These are phyloP conservation scores for Pollimyrus isidori DNA, from an alignment of 2,113 vertebrate species.

Conservation along the genomic window DNA sequence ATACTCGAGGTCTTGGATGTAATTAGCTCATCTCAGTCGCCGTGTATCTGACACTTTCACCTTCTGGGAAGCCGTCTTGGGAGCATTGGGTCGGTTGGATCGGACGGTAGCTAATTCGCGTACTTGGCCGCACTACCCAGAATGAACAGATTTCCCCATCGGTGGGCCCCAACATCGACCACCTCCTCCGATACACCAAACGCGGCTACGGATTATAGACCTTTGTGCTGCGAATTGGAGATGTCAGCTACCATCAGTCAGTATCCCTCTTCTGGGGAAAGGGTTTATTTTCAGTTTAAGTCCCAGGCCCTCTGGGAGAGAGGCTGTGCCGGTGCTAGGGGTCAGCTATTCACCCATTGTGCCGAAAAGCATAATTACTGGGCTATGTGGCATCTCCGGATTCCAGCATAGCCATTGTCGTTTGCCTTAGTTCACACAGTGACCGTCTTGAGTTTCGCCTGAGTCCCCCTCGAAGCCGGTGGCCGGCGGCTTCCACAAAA, in stretches of 20 bases:
- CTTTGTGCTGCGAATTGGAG: constrained; percentile 18
- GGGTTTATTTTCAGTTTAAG: not conserved
- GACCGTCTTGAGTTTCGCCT: not conserved
- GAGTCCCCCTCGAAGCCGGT: not conserved
- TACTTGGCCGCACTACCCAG: too few relatives aligned
- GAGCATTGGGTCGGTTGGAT: not conserved
- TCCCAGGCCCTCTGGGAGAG: not conserved
- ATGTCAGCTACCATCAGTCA: constrained; percentile 34
- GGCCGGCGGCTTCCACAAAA: not conserved
- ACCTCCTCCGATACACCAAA: constrained; percentile 14
- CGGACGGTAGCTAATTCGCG: not conserved
- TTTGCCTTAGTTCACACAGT: not conserved
- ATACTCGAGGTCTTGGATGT: not conserved
- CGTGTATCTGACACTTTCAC: not conserved
- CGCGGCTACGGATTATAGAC: constrained; percentile 18
- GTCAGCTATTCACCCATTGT: not conserved
- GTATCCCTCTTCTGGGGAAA: not conserved
- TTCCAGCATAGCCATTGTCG: not conserved
- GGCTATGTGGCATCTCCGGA: not conserved
- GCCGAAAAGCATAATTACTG: not conserved
- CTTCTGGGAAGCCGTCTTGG: not conserved
- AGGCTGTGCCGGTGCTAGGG: too few relatives aligned
- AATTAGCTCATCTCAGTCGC: not conserved
- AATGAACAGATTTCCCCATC: not conserved
- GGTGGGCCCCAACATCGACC: not conserved